Conservation (phyloP, 2,113 vertebrate species). For the Aphyosemion australe region DNA sequence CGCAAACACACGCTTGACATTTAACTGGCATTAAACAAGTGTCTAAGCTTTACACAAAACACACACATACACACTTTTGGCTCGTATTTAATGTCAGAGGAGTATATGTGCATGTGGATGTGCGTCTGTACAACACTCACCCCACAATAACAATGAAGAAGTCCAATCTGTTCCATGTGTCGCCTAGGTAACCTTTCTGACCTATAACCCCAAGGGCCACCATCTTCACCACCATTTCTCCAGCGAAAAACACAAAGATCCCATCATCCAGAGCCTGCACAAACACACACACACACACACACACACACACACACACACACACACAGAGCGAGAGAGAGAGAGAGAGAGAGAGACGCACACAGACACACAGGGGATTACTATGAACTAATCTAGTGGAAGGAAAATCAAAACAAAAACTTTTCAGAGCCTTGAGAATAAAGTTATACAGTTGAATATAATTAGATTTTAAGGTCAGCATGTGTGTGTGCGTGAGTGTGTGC, state of each 20-base stretch:
- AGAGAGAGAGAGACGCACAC: too few species aligned
- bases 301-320: conserved; percentile 15
- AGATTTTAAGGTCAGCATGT: conserved; percentile 32
- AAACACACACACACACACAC: conserved; percentile 10
- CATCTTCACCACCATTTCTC: conserved; percentile 99
- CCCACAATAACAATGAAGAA: conserved; percentile 98
- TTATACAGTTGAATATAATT: conserved; percentile 56
- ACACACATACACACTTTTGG: conserved; percentile 67
- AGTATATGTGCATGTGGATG: conserved; percentile 22
- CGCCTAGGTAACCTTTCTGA: conserved; percentile 95
- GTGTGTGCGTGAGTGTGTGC: conserved; percentile 18
- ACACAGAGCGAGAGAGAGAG: too few species aligned
- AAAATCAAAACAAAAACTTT: conserved; percentile 60
- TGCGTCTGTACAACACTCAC: conserved; percentile 76
- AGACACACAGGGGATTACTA: conserved; percentile 50
- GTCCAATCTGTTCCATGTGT: conserved; percentile 97
- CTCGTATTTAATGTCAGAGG: conserved; percentile 75
- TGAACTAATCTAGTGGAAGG: conserved; percentile 49
- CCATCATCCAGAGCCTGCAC: conserved; percentile 72
- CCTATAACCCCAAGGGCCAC: conserved; percentile 95
- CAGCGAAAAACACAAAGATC: conserved; percentile 89
- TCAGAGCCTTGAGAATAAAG: conserved; percentile 57
- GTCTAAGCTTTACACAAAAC: conserved; percentile 67
- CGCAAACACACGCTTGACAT: conserved; percentile 76
- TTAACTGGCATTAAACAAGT: conserved; percentile 83